These are phyloP conservation scores for Pyrrhia umbra DNA, from an alignment of 2,888 invertebrate genomes.

Conservation along the genomic window DNA sequence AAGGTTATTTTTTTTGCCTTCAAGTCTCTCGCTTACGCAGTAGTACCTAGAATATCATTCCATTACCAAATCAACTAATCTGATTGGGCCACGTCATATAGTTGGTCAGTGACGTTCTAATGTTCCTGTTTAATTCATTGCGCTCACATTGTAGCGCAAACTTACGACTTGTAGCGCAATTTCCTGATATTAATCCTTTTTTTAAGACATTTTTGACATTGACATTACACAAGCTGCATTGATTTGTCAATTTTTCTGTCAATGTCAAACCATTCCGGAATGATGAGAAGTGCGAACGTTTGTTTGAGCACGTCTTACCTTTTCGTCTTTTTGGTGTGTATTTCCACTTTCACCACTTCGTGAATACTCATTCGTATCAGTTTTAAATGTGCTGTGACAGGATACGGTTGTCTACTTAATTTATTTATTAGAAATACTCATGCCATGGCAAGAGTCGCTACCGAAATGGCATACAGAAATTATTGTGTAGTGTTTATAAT, in stretches of 20 bases:
- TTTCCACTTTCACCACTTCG: constrained; percentile 74
- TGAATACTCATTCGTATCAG: constrained; percentile 62
- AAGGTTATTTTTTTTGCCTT: no score
- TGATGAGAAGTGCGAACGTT: constrained; percentile 74
- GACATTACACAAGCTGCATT: constrained; percentile 36
- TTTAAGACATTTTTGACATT: constrained; percentile 34
- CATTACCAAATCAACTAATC: background rate
- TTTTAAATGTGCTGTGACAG: constrained; percentile 69
- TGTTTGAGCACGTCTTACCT: constrained; percentile 71
- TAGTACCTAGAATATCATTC: constrained; percentile 34
- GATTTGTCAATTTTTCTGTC: constrained; percentile 50
- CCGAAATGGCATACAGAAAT: constrained; percentile 84
- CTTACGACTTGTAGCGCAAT: background rate
- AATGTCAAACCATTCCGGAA: constrained; percentile 62
- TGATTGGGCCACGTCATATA: constrained; percentile 53
- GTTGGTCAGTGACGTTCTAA: background rate
- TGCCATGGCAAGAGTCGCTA: constrained; percentile 70
- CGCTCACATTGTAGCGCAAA: background rate
- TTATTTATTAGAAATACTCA: constrained; percentile 60
- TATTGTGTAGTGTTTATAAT: constrained; percentile 87
- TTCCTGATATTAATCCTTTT: background rate
- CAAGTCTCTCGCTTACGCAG: background rate
- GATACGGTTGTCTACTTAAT: constrained; percentile 52
- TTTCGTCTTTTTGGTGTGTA: constrained; percentile 61
- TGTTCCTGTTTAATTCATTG: background rate